A percentile compares a stretch with the other conserved stretches of the same genome.
phyloP scores from a whole-genome alignment of 2,888 invertebrate species.

The Leptura quadrifasciata region DNA sequence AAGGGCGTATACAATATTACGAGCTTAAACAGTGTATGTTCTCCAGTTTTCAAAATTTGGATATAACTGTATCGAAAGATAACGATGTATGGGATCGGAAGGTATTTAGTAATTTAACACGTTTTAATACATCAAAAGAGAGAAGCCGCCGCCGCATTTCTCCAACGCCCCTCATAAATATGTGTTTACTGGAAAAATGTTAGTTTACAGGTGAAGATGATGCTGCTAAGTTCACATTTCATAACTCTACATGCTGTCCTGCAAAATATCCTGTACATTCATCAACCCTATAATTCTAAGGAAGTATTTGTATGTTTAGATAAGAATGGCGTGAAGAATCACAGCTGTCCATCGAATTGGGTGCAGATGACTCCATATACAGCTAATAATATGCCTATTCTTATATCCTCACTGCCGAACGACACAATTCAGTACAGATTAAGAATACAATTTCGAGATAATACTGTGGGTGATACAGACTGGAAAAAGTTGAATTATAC shows the following conservation, averaged over 20 bases:
- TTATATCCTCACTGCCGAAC: neutral
- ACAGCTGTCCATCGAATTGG: neutral
- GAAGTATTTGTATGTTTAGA: conserved; percentile 4
- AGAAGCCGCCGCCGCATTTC: too few relatives aligned
- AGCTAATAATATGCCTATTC: neutral
- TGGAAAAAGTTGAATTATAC: neutral
- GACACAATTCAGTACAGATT: neutral
- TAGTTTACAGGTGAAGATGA: neutral
- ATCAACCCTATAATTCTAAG: conserved; percentile 4
- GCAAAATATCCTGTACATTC: conserved; percentile 9
- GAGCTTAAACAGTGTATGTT: too few relatives aligned
- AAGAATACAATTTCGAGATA: neutral
- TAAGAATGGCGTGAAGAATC: neutral
- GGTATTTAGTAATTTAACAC: too few relatives aligned
- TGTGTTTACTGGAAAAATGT: neutral
- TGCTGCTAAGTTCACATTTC: conserved; percentile 8
- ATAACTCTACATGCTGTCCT: conserved; percentile 3
- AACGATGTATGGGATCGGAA: too few relatives aligned
- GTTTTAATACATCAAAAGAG: too few relatives aligned
- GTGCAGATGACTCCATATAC: neutral
- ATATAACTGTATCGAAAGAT: too few relatives aligned
- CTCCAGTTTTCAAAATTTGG: too few relatives aligned
- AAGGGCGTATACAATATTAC: too few relatives aligned
- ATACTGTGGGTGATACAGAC: neutral
- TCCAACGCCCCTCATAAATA: too few relatives aligned